Conservation (phyloP, 2,113 vertebrate species). For the Indicator maculatus region DNA sequence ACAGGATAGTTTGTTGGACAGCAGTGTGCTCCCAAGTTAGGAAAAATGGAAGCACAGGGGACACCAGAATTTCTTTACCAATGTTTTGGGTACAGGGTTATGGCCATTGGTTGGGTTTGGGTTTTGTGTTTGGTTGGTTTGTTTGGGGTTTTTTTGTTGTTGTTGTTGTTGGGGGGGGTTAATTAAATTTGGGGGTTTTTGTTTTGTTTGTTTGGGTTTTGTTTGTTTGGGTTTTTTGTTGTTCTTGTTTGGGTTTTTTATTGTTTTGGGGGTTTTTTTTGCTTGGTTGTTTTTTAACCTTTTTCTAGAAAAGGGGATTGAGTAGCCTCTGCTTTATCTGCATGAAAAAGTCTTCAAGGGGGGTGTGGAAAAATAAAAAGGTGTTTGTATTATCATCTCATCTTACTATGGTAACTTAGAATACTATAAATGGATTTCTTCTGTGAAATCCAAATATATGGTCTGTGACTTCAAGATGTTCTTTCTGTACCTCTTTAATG, state of each 20-base stretch:
- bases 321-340: background rate
- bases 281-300: background rate
- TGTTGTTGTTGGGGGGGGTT: too few relatives aligned
- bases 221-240: too few relatives aligned
- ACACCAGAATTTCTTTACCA: background rate
- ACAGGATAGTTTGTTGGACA: background rate
- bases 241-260: too few relatives aligned
- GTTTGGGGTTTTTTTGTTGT: too few relatives aligned
- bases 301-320: background rate
- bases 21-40: background rate
- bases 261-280: too few relatives aligned
- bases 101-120: background rate
- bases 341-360: background rate
- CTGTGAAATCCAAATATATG: background rate
- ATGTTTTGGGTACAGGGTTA: background rate
- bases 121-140: too few relatives aligned
- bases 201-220: too few relatives aligned
- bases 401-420: background rate
- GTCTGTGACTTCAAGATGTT: background rate
- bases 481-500: background rate
- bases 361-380: background rate
- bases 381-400: background rate
- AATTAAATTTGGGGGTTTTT: too few relatives aligned
- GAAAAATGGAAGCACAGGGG: background rate
- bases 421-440: background rate